phyloP scores from a whole-genome alignment of 2,113 vertebrate species.

The Prunella fulvescens region DNA sequence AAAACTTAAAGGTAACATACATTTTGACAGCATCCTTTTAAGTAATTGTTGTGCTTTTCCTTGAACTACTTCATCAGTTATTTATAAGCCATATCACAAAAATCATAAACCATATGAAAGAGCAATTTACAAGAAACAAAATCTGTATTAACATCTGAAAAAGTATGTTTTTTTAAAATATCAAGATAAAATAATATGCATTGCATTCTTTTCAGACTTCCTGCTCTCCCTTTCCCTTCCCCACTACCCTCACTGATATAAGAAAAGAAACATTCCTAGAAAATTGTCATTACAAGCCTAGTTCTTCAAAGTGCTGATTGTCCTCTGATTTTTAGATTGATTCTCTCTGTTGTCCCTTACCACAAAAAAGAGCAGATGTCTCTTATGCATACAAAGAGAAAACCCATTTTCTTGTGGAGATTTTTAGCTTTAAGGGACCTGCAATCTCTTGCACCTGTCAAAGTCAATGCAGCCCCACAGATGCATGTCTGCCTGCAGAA shows the following conservation, averaged over 20 bases:
- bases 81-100: slow-evolving; percentile 46
- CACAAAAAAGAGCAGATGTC: neutral
- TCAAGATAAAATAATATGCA: neutral
- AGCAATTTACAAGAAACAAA: slow-evolving; percentile 34
- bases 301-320: neutral
- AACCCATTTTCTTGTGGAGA: neutral
- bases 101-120: slow-evolving; percentile 13
- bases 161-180: slow-evolving; percentile 13
- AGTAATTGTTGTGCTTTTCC: slow-evolving; percentile 20
- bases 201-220: neutral
- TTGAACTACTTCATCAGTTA: slow-evolving; percentile 56
- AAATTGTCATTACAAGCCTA: neutral
- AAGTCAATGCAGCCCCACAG: neutral
- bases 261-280: neutral
- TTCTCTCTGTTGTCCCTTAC: neutral
- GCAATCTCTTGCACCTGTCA: neutral
- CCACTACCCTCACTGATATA: neutral
- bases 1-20: slow-evolving; percentile 12
- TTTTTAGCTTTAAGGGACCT: neutral
- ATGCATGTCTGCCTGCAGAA: neutral
- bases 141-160: slow-evolving; percentile 52
- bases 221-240: neutral
- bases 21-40: slow-evolving; percentile 42
- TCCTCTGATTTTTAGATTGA: neutral
- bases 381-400: neutral